Evolutionary conservation across 2,888 invertebrate genomes (phyloP).

Genomic region (Netelia melanura): DNA sequence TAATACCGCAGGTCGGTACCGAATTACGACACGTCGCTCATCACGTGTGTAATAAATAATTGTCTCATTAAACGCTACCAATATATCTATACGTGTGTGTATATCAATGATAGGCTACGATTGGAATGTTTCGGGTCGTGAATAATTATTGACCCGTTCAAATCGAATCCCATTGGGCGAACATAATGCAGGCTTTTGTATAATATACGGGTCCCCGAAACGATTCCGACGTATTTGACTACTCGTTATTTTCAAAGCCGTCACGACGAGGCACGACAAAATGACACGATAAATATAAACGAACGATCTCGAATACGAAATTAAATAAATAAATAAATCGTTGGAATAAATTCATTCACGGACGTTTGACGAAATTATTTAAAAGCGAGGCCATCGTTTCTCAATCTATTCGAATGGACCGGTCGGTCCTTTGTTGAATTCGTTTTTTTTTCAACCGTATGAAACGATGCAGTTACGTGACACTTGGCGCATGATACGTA

Average conservation of each 20-base stretch:
- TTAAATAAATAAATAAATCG: conserved; percentile 5
- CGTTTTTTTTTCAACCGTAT: conserved; percentile 1
- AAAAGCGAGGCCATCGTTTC: conserved; percentile 49
- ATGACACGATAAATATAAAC: conserved; percentile 35
- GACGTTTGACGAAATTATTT: conserved; percentile 29
- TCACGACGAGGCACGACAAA: neutral
- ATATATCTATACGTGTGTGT: neutral
- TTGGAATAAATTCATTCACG: conserved; percentile 38
- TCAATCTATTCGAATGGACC: conserved; percentile 49
- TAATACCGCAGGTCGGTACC: neutral
- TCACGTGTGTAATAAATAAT: conserved; percentile 38
- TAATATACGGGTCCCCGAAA: neutral
- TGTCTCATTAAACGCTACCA: conserved; percentile 21
- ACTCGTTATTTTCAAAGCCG: neutral
- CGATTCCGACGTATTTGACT: neutral
- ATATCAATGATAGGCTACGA: neutral
- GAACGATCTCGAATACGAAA: conserved; percentile 2
- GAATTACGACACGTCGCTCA: conserved; percentile 23
- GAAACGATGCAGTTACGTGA: conserved; percentile 46
- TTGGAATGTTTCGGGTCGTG: conserved; percentile 17
- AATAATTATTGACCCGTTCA: conserved; percentile 41
- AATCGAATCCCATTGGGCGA: conserved; percentile 1
- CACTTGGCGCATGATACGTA: conserved; percentile 1
- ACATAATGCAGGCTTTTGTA: neutral
- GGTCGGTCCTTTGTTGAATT: conserved; percentile 28